These are phyloP conservation scores for Latrodectus elegans DNA, from an alignment of 2,888 invertebrate species.

Conservation along the genomic window DNA sequence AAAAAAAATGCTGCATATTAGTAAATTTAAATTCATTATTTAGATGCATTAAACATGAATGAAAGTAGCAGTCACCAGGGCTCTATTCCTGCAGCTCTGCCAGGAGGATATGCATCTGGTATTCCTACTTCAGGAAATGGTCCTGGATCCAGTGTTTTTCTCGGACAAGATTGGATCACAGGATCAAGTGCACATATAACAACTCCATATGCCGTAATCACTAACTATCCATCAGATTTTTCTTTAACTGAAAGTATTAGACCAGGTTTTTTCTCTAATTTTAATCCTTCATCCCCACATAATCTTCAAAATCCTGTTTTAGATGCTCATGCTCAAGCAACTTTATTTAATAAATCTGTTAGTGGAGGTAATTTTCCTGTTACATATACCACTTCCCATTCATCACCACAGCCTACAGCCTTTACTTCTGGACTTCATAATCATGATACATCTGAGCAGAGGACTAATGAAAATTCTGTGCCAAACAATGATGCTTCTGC, in stretches of 20 bases:
- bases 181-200: slow-evolving; percentile 42
- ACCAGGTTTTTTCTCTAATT: slow-evolving; percentile 41
- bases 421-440: slow-evolving; percentile 26
- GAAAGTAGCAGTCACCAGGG: slow-evolving; percentile 61
- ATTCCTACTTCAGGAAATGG: slow-evolving; percentile 45
- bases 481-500: slow-evolving; percentile 66
- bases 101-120: slow-evolving; percentile 54
- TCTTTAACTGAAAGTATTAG: slow-evolving; percentile 46
- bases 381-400: slow-evolving; percentile 24
- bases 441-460: slow-evolving; percentile 35
- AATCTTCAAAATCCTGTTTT: slow-evolving; percentile 40
- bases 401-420: slow-evolving; percentile 6
- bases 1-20: background rate
- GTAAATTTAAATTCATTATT: background rate
- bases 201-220: slow-evolving; percentile 51
- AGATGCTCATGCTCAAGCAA: slow-evolving; percentile 50
- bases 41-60: slow-evolving; percentile 62
- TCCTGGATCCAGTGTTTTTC: slow-evolving; percentile 48
- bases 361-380: slow-evolving; percentile 25
- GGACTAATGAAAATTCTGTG: slow-evolving; percentile 39
- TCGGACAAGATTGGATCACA: slow-evolving; percentile 68
- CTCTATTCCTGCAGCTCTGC: slow-evolving; percentile 57
- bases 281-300: slow-evolving; percentile 32
- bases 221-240: slow-evolving; percentile 55
- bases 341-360: slow-evolving; percentile 40